Evolutionary conservation across 2,888 invertebrate genomes (phyloP), one percentile per base, ranked within the genome.

Genomic region (Scotopteryx bipunctaria): DNA sequence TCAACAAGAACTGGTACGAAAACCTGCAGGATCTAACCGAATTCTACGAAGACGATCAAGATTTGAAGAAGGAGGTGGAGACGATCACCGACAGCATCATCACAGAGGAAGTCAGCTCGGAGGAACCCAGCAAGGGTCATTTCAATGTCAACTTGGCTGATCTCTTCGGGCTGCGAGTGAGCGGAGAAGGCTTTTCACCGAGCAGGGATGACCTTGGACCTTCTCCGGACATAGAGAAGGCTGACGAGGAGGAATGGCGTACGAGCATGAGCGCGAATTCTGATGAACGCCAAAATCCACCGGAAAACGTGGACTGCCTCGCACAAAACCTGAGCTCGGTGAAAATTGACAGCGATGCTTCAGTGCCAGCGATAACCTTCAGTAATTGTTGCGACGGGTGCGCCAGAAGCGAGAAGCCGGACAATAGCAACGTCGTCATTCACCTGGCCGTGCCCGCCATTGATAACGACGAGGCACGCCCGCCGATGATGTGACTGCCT

Each of bases 31-130:
- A 87, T 40, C 80, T 92, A 51, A 81, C 89, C 8, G 85, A 91
- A 62, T 91, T 86, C 66, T 91, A 91, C 67, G 91, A 91, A 40
- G 88, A 91, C 64, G 89, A 91, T 65, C 81, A 76, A 57, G 64
- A 67, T 25, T 66, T 89, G 65, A 76, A 73, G 55, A 64, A 77
- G 62, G 81, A 86, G 65, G 78, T 89, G 14, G 84, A 86, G 66
- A 75, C 66, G 9, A 81, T 91, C 60, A 79, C 83, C 29, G 84
- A 90, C 60, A 69, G 73, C 21, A 72, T 86, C 43, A 73, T 86
- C 53, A 42, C 72, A 2, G 79, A 86, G 9, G 78, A 86, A 62
- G 69, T 86, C 5, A 68, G 73, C 33, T 58, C 58, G 17, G 67
- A 73, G 9, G 64, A 61, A 25, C 55, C 62, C 8, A 57, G 44